Evolutionary conservation across 2,888 invertebrate species (phyloP).

Genomic region (Agriotes lineatus): DNA sequence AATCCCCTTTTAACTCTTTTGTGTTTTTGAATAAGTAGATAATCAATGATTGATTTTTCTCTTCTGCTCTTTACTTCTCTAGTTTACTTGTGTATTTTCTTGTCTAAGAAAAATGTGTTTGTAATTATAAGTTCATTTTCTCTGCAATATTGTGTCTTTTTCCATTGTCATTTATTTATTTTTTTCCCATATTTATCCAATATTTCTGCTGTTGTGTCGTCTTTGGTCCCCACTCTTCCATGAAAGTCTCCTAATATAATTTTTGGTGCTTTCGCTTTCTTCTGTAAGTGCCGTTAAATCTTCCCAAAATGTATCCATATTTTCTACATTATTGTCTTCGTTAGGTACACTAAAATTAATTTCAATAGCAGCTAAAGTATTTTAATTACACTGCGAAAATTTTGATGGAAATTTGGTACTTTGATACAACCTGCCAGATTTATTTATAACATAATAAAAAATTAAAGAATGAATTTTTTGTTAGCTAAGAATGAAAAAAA

Average conservation of each 20-base stretch:
- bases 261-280: not conserved
- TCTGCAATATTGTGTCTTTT: not conserved
- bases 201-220: not conserved
- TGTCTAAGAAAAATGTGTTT: not conserved
- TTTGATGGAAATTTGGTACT: too few species aligned
- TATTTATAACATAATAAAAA: too few species aligned
- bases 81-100: not conserved
- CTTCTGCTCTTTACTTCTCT: not conserved
- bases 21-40: not conserved
- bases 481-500: too few species aligned
- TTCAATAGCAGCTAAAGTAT: too few species aligned
- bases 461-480: too few species aligned
- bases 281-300: not conserved
- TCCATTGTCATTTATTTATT: not conserved
- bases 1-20: not conserved
- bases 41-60: not conserved
- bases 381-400: too few species aligned
- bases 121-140: not conserved
- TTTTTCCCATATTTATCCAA: not conserved
- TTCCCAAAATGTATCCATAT: not conserved
- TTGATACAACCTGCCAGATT: too few species aligned
- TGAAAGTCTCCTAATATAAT: not conserved
- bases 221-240: not conserved
- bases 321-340: not conserved
- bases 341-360: too few species aligned